Conservation (phyloP, 2,113 vertebrate species). For the Chitala chitala region DNA sequence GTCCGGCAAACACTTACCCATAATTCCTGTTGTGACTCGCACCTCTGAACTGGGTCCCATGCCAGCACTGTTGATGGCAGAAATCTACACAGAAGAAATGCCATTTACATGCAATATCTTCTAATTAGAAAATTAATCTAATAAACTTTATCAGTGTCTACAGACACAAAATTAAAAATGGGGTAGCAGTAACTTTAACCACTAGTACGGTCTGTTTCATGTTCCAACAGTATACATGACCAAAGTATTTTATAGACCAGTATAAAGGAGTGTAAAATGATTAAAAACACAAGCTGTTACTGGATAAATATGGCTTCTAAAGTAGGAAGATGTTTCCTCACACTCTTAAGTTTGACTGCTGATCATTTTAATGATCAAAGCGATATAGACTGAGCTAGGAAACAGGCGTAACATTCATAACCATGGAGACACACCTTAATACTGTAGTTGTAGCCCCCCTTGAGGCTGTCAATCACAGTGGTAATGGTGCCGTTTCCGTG, state of each 20-base stretch:
- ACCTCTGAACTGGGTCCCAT: constrained; percentile 80
- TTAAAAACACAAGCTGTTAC: no score
- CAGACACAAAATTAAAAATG: not conserved
- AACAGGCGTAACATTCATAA: not conserved
- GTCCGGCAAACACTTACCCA: constrained; percentile 31
- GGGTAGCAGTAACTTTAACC: no score
- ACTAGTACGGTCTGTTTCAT: no score
- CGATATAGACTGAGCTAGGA: not conserved
- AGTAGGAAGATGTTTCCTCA: no score
- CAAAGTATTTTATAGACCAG: no score
- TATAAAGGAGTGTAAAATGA: no score
- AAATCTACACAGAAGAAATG: constrained; percentile 68
- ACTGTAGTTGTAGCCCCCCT: constrained; percentile 86
- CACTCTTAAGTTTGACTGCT: not conserved
- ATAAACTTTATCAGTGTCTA: not conserved
- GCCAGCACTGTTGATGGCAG: constrained; percentile 85
- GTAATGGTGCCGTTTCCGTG: constrained; percentile 70
- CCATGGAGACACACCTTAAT: constrained; percentile 65
- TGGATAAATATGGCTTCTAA: no score
- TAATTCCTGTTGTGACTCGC: constrained; percentile 85
- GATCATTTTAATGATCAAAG: not conserved
- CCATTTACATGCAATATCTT: not conserved
- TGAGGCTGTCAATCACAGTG: constrained; percentile 79
- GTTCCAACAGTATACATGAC: no score
- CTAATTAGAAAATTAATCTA: no score